Percentiles rank a stretch among this genome's conserved stretches.
phyloP scores from a whole-genome alignment of 2,888 invertebrate genomes.

The Aleiodes testaceus region DNA sequence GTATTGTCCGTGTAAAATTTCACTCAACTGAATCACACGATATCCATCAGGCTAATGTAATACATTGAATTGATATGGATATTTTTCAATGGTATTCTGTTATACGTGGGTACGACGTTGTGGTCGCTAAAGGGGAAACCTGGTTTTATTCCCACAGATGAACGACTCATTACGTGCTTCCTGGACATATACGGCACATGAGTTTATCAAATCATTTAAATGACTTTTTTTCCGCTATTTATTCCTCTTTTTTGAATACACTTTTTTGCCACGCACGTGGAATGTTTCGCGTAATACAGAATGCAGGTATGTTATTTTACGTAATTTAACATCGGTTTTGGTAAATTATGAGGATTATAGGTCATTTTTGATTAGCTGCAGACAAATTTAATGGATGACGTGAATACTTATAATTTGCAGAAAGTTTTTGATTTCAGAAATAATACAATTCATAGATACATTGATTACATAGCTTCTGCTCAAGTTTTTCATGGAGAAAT shows the following conservation, averaged over 20 bases:
- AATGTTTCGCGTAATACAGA: slow-evolving; percentile 1
- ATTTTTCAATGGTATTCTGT: background rate
- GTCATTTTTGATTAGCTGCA: too few species aligned
- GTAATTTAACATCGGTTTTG: too few species aligned
- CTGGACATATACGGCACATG: slow-evolving; percentile 15
- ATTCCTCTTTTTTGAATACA: background rate
- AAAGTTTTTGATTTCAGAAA: too few species aligned
- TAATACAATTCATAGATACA: too few species aligned
- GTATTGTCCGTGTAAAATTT: slow-evolving; percentile 27
- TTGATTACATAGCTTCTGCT: too few species aligned
- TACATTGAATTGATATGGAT: background rate
- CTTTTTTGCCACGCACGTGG: too few species aligned
- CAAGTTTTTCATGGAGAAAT: too few species aligned
- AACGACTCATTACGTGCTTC: slow-evolving; percentile 28
- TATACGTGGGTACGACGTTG: slow-evolving; percentile 14
- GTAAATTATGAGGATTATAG: too few species aligned
- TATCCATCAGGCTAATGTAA: background rate
- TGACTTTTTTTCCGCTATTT: background rate
- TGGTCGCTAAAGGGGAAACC: slow-evolving; percentile 20
- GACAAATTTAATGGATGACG: too few species aligned
- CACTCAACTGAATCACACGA: background rate
- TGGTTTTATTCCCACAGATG: slow-evolving; percentile 26
- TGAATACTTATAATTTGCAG: too few species aligned
- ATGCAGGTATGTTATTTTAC: slow-evolving; percentile 1
- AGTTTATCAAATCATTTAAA: slow-evolving; percentile 32